Evolutionary conservation across 2,797 vertebrate species (phyloP).

Genomic region (Petrocephalus sullivani): DNA sequence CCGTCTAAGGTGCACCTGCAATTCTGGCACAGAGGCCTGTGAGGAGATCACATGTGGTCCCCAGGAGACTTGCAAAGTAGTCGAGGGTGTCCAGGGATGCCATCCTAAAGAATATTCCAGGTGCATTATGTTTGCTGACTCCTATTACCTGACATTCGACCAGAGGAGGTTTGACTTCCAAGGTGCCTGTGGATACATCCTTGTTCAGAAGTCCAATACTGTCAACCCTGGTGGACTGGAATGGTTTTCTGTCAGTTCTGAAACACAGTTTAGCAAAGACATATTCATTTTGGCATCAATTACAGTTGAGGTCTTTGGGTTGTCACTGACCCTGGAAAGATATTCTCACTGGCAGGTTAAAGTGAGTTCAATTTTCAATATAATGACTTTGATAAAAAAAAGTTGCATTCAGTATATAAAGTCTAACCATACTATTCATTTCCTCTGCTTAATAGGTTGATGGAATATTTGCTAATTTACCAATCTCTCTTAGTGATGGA

Average conservation of each 20-base stretch:
- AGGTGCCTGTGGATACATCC: conserved; percentile 44
- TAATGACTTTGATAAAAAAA: background rate
- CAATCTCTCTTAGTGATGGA: conserved; percentile 37
- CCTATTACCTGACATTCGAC: conserved; percentile 51
- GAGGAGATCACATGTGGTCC: conserved; percentile 31
- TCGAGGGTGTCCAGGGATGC: conserved; percentile 42
- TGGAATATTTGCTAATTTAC: conserved; percentile 39
- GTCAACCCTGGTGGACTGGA: background rate
- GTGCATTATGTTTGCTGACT: conserved; percentile 40
- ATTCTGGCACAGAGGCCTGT: conserved; percentile 41
- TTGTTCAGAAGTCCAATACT: conserved; percentile 24
- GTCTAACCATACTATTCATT: too few species aligned
- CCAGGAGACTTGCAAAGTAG: conserved; percentile 36
- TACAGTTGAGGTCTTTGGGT: conserved; percentile 32
- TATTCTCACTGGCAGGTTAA: conserved; percentile 32
- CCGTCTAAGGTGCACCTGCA: conserved; percentile 43
- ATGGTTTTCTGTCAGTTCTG: conserved; percentile 40
- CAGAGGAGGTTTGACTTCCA: conserved; percentile 35
- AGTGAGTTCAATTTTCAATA: conserved; percentile 29
- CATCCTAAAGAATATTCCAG: conserved; percentile 33
- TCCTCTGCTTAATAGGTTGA: conserved; percentile 40
- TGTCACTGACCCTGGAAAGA: conserved; percentile 40
- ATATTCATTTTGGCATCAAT: conserved; percentile 36
- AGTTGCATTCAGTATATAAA: background rate
- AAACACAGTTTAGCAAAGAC: conserved; percentile 22